Base-by-base conservation (phyloP, 2,113 vertebrate species). In the Silurus glanis region DNA sequence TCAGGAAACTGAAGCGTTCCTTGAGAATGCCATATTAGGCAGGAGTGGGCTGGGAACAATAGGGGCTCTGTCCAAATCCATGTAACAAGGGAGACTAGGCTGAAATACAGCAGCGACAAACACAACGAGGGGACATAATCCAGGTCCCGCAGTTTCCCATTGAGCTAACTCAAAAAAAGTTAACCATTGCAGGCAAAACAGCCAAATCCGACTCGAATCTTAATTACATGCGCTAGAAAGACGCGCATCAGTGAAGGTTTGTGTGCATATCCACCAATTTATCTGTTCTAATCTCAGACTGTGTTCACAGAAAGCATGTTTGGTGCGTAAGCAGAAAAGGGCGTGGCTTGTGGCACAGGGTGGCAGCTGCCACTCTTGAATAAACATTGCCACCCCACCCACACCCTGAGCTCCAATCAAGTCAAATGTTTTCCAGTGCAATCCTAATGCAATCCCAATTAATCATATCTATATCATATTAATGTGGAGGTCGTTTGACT, bases 31-130 rank as follows among this genome's bases (percentile, higher is more conserved):
- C 58, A 69, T 91, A 90, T 91, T 89, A 91, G 89, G 91, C 83
- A 85, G 89, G 81, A 84, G 90, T 91, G 90, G 88, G 91, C 67
- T 89, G 89, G 90, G 89, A 91, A 91, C 91, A 91, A 91, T 91
- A 83, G 89, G 62, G 82, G 85, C 89, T 91, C 91, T 91, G 89
- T 91, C 86, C 85, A 61, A 85, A 49, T 64, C 80, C 23, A 80
- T 83, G 85, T 78, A 89, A 47, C 87, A 67, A 86, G 87, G 87
- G 88, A 9, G 53, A 17, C 61, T 14, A 85, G 72, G n/a, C 59
- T 84, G 75, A 37, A 83, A 72, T 66, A 83, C 78, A 72, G 76
- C 64, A 56, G 81, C 56, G 37, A 83, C 82, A 51, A 45, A 69
- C 71, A 62, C 45, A 74, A 71, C n/a, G 80, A 83, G 83, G 87